phyloP scores from a whole-genome alignment of 2,888 invertebrate species.

The Anticlea derivata region DNA sequence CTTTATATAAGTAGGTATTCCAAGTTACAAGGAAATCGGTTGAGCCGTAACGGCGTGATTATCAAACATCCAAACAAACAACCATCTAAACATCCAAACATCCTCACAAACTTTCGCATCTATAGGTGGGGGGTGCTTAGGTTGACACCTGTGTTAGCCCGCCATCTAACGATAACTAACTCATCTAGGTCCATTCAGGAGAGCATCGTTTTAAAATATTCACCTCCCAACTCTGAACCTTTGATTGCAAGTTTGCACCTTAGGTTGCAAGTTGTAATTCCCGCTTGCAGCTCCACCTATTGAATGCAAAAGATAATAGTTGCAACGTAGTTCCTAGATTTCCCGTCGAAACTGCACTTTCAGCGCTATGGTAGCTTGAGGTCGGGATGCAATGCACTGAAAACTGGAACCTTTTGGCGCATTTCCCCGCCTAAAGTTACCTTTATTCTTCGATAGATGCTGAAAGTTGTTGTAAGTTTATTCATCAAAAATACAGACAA shows the following conservation, averaged over 20 bases:
- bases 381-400: background rate
- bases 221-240: background rate
- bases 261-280: too few relatives aligned
- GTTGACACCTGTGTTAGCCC: background rate
- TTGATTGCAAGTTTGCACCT: background rate
- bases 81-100: too few relatives aligned
- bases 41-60: too few relatives aligned
- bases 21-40: too few relatives aligned
- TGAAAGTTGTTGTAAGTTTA: too few relatives aligned
- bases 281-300: background rate
- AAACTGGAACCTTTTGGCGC: background rate
- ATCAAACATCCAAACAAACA: too few relatives aligned
- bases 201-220: too few relatives aligned
- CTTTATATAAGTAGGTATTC: too few relatives aligned
- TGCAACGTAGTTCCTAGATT: background rate
- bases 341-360: background rate
- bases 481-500: too few relatives aligned
- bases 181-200: background rate
- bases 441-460: background rate
- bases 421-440: background rate
- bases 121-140: too few relatives aligned
- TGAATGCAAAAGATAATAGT: background rate
- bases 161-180: background rate
- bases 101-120: too few relatives aligned
- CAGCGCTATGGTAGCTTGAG: background rate